Base-by-base conservation (phyloP, 2,797 vertebrate species). In the Cossypha niveicapilla region DNA sequence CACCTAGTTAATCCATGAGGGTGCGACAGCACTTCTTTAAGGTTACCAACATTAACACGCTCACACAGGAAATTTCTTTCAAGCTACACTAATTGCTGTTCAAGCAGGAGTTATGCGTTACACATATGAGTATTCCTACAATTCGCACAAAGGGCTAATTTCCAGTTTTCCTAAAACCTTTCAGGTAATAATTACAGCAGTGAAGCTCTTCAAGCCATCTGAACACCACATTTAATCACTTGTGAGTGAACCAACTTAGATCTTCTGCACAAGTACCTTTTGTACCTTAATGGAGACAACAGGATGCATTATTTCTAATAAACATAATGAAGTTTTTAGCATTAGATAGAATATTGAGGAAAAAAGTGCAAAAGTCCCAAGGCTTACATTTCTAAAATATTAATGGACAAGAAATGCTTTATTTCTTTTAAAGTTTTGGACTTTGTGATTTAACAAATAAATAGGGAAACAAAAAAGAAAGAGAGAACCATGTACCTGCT, bases 401-500 rank as follows among this genome's bases (percentile, higher is more conserved):
- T 37, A 81, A 62, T 6, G 14, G 28, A 28, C 4, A 77, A 89
- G 16, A 93, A 66, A 61, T 19, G 9, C 32, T 27, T n/a, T 44
- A 34, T 65, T 37, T 72, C 32, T 47, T 61, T 13, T 4, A 21
- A 67, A 35, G 14, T 15, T 77, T 34, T 41, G 1, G 10, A 60
- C 22, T 41, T 53, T 1, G 6, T 14, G 13, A 77, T 67, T 65
- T 35, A 41, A 56, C 28, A 60, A 75, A 77, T 50, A 92, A 83
- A 70, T 6, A 63, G 4, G 13, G 22, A 39, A 34, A 75, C 35
- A 58, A 13, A 30, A 50, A 25, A 50, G 3, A 60, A 27, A n/a
- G 19, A 42, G 42, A 92, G 45, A 91, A 72, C 19, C 37, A 95
- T 95, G 11, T 96, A 99, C 99, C 98, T 99, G 99, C 96, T 99